These are phyloP conservation scores for Recurvirostra avosetta DNA, from an alignment of 2,113 vertebrate genomes.

Conservation along the genomic window DNA sequence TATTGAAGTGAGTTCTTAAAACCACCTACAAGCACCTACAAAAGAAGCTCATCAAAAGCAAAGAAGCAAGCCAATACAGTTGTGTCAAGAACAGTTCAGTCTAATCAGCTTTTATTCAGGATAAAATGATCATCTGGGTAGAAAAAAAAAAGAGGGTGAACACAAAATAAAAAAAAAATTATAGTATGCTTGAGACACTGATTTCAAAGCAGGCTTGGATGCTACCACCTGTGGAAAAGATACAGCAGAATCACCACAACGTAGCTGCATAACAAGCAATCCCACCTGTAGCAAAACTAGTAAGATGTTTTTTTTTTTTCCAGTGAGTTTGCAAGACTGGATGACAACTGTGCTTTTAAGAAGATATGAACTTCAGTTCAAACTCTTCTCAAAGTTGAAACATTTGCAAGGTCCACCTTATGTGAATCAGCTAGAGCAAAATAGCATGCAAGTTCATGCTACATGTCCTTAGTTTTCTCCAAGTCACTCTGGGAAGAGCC, in stretches of 20 bases:
- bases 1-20: background rate
- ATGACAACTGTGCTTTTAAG: background rate
- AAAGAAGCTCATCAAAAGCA: background rate
- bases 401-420: background rate
- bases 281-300: background rate
- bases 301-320: background rate
- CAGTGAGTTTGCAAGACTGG: background rate
- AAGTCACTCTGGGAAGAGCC: background rate
- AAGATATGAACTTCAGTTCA: background rate
- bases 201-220: background rate
- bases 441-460: background rate
- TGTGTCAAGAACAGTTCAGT: background rate
- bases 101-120: background rate
- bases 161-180: background rate
- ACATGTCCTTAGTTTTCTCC: background rate
- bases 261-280: background rate
- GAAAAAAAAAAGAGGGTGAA: background rate
- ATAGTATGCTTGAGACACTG: background rate
- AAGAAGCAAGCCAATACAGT: background rate
- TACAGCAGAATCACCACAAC: fast-evolving
- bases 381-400: background rate
- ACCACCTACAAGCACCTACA: background rate
- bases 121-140: background rate
- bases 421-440: background rate
- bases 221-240: background rate